Base-by-base conservation (phyloP, 1,140 invertebrate species). In the Diabrotica virgifera region DNA sequence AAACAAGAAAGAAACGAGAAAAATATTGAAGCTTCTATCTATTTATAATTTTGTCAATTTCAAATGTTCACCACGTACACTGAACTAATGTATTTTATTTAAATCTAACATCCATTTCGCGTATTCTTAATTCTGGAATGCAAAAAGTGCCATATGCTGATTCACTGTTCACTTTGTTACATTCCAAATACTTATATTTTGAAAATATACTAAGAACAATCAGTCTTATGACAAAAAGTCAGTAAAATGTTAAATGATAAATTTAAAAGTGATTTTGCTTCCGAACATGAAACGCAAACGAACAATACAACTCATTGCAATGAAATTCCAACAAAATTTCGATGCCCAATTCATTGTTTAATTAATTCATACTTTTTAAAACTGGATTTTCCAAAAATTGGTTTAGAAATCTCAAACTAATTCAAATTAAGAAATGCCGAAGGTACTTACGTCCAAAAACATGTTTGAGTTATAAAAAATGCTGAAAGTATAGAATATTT, bases 151-250 rank as follows among this genome's bases (percentile, higher is more conserved):
- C 24, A 24, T 24, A 2, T 24, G 24, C 24, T 24, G 24, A 24
- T 24, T 24, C 24, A 24, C 1, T 24, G 24, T 24, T 24, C 24
- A 24, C 24, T 24, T 24, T 24, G 24, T 24, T 24, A 24, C 50
- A 50, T 60, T 60, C n/a, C 50, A 14, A 50, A 59, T n/a, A 38
- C 24, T n/a, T 55, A n/a, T 13, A 50, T 40, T 37, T 59, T 52
- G 36, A 52, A 62, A 62, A 62, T 62, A 62, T 53, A 62, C 12
- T n/a, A 64, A 36, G 38, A 51, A 50, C 11, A 55, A 61, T 70
- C 69, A 70, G 69, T 70, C 69, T 70, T 70, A 57, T 66, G 67
- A 65, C 65, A 69, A 36, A 64, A 68, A 56, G 37, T 59, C 35
- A n/a, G 36, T 14, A 56, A 59, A 53, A 62, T 24, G 24, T 56